A percentile compares a stretch with the other conserved stretches of the same genome.
phyloP scores from a whole-genome alignment of 2,113 vertebrate genomes.

The Aphelocoma coerulescens region DNA sequence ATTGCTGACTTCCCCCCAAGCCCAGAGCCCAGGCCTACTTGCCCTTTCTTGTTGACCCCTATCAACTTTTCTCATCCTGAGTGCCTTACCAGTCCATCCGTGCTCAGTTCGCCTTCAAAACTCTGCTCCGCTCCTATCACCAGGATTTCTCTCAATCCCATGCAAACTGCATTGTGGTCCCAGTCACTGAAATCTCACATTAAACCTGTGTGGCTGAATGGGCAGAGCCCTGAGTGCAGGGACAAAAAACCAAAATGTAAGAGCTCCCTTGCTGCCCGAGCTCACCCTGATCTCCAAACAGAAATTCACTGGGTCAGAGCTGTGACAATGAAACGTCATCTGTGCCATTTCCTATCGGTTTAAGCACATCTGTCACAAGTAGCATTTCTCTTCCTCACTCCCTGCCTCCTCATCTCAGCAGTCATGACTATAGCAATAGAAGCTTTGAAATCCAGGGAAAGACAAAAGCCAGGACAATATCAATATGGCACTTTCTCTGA shows the following conservation, averaged over 20 bases:
- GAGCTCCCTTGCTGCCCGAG: not conserved
- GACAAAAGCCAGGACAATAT: not conserved
- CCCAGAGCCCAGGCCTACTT: not conserved
- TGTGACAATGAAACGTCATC: not conserved
- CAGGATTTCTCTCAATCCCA: not conserved
- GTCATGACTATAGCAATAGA: not conserved
- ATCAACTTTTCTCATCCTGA: not conserved
- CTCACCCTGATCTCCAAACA: not conserved
- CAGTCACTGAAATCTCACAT: not conserved
- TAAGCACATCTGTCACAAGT: not conserved
- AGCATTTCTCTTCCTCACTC: not conserved
- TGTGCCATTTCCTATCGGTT: not conserved
- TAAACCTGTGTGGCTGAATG: not conserved
- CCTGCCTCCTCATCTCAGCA: not conserved
- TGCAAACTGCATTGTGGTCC: not conserved
- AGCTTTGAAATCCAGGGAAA: not conserved
- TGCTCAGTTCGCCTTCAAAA: not conserved
- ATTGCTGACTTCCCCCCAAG: fast-evolving
- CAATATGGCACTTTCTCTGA: not conserved
- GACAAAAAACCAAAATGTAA: not conserved
- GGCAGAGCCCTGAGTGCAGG: not conserved
- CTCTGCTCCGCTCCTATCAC: not conserved
- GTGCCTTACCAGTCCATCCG: not conserved
- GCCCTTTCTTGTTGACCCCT: not conserved
- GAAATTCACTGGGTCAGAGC: not conserved